Evolutionary conservation across 1,140 invertebrate species (phyloP), one percentile per base, ranked within the genome.

Genomic region (Cephus cinctus): DNA sequence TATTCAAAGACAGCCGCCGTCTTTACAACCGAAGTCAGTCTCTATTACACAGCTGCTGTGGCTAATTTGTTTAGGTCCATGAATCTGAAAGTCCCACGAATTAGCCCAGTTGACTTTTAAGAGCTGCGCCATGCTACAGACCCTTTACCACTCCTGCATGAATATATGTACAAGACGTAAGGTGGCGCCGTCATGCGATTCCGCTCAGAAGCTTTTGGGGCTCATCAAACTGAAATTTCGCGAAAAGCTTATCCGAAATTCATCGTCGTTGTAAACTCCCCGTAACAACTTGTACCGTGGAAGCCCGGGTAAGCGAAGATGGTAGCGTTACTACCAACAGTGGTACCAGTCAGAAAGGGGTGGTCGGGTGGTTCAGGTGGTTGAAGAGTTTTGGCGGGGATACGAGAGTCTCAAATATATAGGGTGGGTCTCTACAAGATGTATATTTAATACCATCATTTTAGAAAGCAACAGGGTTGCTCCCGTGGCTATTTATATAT

Each of bases 181-280:
- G n/a, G n/a, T n/a, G n/a, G n/a, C n/a, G n/a, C n/a, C n/a, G n/a
- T n/a, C n/a, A n/a, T n/a, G n/a, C n/a, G n/a, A n/a, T n/a, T n/a
- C n/a, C n/a, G n/a, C n/a, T n/a, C n/a, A n/a, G n/a, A n/a, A n/a
- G n/a, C n/a, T n/a, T n/a, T n/a, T n/a, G 42, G 31, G 35, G 35
- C 52, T 63, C 61, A 56, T 65, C 57, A 61, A 66, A 67, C 54
- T 59, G 54, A 60, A 64, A 66, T 65, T 66, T 59, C 49, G 45
- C 44, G 30, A n/a, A 27, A 30, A 35, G 50, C 59, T 62, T 57
- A 65, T 66, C 56, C 52, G 32, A 48, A 66, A 67, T 67, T 67
- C 65, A 67, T 66, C 49, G 63, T 57, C 39, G 55, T 56, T 59
- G 63, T 67, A 66, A 67, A 66, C 52, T 56, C 52, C 36, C 12